phyloP scores from a whole-genome alignment of 2,888 invertebrate species.

The Heliothis peltigera region DNA sequence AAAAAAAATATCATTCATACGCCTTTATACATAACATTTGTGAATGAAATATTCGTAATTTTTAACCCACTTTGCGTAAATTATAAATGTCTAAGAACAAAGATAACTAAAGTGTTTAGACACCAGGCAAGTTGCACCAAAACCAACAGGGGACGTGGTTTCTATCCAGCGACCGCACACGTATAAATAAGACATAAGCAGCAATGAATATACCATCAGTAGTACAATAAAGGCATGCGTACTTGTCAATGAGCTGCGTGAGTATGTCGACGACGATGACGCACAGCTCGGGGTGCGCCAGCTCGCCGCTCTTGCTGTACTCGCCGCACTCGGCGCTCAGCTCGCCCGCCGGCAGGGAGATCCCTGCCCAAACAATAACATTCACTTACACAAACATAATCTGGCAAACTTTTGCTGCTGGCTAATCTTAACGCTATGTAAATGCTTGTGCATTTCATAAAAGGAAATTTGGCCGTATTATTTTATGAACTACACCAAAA shows the following conservation, averaged over 20 bases:
- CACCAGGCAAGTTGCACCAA: too few species aligned
- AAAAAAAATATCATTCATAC: background rate
- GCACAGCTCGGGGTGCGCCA: conserved; percentile 90
- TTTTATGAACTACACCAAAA: too few species aligned
- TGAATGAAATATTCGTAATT: background rate
- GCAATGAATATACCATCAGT: background rate
- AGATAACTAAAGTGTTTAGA: too few species aligned
- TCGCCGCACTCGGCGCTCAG: conserved; percentile 70
- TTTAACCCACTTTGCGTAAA: too few species aligned
- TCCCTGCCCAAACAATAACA: conserved; percentile 49
- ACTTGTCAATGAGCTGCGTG: conserved; percentile 90
- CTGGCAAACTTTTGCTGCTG: background rate
- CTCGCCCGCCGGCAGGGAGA: conserved; percentile 68
- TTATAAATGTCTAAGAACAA: too few species aligned
- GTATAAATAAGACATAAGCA: background rate
- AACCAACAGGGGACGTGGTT: background rate
- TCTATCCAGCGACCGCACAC: background rate
- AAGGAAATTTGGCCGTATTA: too few species aligned
- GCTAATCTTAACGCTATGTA: too few species aligned
- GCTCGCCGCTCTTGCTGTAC: conserved; percentile 76
- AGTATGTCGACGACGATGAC: conserved; percentile 90
- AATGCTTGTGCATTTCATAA: too few species aligned
- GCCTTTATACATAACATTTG: background rate
- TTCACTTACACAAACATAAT: background rate
- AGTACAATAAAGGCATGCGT: conserved; percentile 49